A percentile compares a stretch with the other conserved stretches of the same genome.
Evolutionary conservation across 2,888 invertebrate species (phyloP).

Genomic region (Junonia oenone): DNA sequence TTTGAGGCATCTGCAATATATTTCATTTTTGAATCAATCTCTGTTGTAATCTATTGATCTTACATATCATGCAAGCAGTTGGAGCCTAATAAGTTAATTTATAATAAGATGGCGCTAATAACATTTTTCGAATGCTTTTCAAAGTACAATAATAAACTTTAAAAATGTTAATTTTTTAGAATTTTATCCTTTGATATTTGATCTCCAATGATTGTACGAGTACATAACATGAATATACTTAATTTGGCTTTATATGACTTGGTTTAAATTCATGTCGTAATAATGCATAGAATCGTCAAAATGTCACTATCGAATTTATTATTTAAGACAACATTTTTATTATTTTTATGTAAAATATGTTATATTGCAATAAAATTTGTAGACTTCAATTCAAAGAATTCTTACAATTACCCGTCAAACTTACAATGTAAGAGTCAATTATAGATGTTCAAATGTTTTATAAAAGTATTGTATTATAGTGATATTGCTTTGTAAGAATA

Average conservation of each 20-base stretch:
- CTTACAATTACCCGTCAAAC: conserved; percentile 39
- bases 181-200: conserved; percentile 66
- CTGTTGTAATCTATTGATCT: background rate
- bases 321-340: conserved; percentile 59
- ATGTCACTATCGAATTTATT: conserved; percentile 63
- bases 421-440: conserved; percentile 61
- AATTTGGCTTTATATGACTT: conserved; percentile 47
- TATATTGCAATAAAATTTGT: conserved; percentile 3
- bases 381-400: conserved; percentile 4
- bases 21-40: background rate
- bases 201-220: conserved; percentile 57
- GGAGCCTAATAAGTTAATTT: conserved; percentile 1
- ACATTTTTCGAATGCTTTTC: conserved; percentile 69
- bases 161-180: conserved; percentile 55
- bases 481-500: conserved; percentile 45
- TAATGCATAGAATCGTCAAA: conserved; percentile 35
- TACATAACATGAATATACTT: conserved; percentile 41
- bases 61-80: conserved; percentile 18
- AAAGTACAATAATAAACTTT: conserved; percentile 64
- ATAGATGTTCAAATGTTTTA: conserved; percentile 58
- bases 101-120: conserved; percentile 42
- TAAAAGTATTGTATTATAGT: conserved; percentile 38
- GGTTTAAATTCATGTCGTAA: conserved; percentile 37
- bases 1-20: background rate
- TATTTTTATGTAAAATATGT: conserved; percentile 7